Percentiles rank a stretch among this genome's conserved stretches.
Conservation (phyloP, 2,797 vertebrate genomes). For the Psittacula echo region DNA sequence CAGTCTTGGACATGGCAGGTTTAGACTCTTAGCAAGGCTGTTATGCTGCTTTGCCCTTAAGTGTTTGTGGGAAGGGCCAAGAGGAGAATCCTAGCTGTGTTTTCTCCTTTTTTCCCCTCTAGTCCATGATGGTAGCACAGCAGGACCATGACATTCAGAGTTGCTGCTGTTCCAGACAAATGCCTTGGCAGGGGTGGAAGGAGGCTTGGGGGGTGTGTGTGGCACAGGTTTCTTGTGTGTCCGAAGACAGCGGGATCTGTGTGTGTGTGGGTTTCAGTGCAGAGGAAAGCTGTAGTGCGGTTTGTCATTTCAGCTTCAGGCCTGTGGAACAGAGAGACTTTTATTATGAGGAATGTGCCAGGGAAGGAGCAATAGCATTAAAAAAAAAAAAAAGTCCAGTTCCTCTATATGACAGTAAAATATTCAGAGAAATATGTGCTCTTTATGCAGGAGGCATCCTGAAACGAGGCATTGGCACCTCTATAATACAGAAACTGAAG, state of each 20-base stretch:
- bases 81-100: background rate
- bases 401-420: slow-evolving; percentile 49
- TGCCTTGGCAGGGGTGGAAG: background rate
- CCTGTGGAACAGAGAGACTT: slow-evolving; percentile 2
- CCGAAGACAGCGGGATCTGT: background rate
- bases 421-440: slow-evolving; percentile 60
- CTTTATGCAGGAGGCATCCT: slow-evolving; percentile 44
- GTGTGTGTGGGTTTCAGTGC: background rate
- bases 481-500: slow-evolving; percentile 37
- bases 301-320: background rate
- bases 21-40: background rate
- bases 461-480: slow-evolving; percentile 53
- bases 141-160: background rate
- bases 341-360: background rate
- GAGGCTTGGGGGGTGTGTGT: background rate
- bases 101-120: background rate
- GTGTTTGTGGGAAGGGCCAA: background rate
- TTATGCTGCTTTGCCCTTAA: background rate
- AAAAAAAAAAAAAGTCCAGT: background rate
- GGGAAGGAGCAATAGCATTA: background rate
- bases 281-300: background rate
- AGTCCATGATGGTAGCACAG: background rate
- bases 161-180: background rate
- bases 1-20: background rate
- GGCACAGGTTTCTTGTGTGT: background rate